Base-by-base conservation (phyloP, 2,888 invertebrate genomes). In the Venustoraphidia nigricollis region DNA sequence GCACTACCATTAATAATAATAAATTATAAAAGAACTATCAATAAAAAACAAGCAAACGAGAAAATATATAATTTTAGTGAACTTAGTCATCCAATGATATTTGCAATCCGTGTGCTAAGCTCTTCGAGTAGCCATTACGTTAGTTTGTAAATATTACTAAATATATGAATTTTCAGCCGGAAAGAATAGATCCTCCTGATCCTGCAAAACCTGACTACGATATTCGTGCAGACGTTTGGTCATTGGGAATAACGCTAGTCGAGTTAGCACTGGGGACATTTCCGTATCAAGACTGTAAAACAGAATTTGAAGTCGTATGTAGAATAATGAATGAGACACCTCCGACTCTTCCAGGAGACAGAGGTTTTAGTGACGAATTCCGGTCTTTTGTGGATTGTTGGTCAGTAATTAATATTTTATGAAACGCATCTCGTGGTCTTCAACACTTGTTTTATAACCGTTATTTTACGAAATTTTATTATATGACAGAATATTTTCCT, bases 141-240 rank as follows among this genome's bases (percentile, higher is more conserved):
- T n/a, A n/a, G n/a, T 10, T 34, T 27, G 27, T 6, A 17, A 41
- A 14, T 50, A 44, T 37, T 36, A 34, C 34, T 40, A 41, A 41
- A 9, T 50, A 11, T 50, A 49, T 52, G 45, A 57, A 53, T 53
- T 62, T 66, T 17, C 60, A 93, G 92, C 97, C 97, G 45, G 97
- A 98, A 72, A 77, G 97, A 59, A 96, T 97, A 67, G 94, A 95
- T 68, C 88, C 89, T 41, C 88, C 90, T 27, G 87, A 91, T 66
- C 94, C 94, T 27, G 80, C 81, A 52, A 83, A 88, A 63, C 94
- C 93, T 47, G 92, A 94, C 69, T 98, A 98, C 68, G 98, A 98
- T 70, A 94, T 98, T 62, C 79, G 98, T 58, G 97, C 98, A 14
- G 98, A 99, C 71, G 97, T 99, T 45, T 98, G 98, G 98, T 95